Base-by-base conservation (phyloP, 2,888 invertebrate species). In the Eucera pruinosa region DNA sequence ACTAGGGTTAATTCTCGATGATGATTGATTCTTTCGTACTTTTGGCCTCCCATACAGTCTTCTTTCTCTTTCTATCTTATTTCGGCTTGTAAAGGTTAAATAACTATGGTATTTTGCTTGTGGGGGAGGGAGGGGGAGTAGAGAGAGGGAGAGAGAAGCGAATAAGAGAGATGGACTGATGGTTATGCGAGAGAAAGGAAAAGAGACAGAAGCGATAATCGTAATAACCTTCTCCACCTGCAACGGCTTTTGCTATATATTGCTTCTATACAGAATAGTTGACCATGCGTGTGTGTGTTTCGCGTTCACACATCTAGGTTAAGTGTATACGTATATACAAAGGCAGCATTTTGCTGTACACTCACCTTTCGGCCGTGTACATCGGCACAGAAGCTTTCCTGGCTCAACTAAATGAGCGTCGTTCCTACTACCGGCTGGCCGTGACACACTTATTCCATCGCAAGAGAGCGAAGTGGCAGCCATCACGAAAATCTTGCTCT, bases 381-480 rank as follows among this genome's bases (percentile, higher is more conserved):
- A 82, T 86, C 81, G 81, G 78, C 74, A 79, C 79, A 85, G 83
- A 84, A 87, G 84, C 84, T 87, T 87, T 86, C 85, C 86, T 85
- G 83, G 81, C 80, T 86, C 85, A 80, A 70, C 74, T 83, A 84
- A 84, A 87, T 84, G 86, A 80, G 78, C 83, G 83, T 82, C 82
- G 85, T 86, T 83, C 85, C 82, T 85, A 87, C 88, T 89, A 89
- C 88, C 89, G 86, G 88, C 87, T 90, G 90, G 86, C 90, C 90
- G 86, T 90, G 90, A 90, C 90, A 90, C 85, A 89, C 88, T 90
- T 90, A 82, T 76, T 62, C 77, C 81, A 77, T 75, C 86, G 66
- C 79, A 74, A 72, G 79, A 83, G 84, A 83, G 83, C 65, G 80
- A 81, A 81, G 81, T 67, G 75, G 73, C 71, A 78, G 73, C 68